Conservation (phyloP, 2,797 vertebrate genomes). For the Syncerus caffer region DNA sequence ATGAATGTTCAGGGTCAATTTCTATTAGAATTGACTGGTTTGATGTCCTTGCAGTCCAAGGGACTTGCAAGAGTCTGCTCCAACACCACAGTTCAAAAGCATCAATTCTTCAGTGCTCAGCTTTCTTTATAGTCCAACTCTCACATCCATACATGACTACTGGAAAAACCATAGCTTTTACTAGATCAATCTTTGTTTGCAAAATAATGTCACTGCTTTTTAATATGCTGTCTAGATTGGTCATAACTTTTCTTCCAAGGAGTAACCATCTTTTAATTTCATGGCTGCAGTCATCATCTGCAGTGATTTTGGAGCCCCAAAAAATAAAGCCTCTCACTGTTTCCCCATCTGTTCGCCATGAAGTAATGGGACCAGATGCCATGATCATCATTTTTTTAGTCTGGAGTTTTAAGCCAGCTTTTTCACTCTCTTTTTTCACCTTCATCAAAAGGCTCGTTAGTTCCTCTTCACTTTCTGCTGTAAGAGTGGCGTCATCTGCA, state of each 20-base stretch:
- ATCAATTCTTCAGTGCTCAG: neutral
- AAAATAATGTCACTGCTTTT: neutral
- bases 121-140: neutral
- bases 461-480: neutral
- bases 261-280: neutral
- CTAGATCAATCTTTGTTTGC: neutral
- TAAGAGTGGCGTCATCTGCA: neutral
- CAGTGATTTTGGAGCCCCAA: rapidly evolving
- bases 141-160: neutral
- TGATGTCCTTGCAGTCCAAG: neutral
- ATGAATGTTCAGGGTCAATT: neutral
- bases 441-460: neutral
- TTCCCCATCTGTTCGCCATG: neutral
- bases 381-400: neutral
- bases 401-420: neutral
- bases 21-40: neutral
- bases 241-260: neutral
- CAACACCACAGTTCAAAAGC: neutral
- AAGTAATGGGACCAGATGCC: neutral
- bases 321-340: neutral
- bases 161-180: neutral
- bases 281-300: neutral
- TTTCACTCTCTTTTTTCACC: neutral
- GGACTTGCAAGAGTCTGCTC: neutral
- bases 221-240: neutral